Evolutionary conservation across 2,113 vertebrate species (phyloP), one percentile per base, ranked within the genome.

Genomic region (Semnornis frantzii): DNA sequence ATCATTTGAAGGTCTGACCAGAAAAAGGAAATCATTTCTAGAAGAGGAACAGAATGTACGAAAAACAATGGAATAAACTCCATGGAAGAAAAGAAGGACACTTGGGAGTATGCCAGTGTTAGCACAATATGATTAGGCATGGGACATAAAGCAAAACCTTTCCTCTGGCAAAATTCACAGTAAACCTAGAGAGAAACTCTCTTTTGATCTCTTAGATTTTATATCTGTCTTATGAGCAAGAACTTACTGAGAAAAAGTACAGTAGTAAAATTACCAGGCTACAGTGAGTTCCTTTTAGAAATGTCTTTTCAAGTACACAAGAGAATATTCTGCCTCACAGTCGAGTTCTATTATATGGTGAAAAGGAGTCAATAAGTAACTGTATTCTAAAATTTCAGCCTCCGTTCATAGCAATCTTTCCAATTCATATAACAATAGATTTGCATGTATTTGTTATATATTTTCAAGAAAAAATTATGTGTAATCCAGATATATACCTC

Each of bases 91-190:
- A 76, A 77, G 15, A 5, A 72, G 27, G 70, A 28, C 31, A 52
- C 21, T 14, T 81, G 57, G 13, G 73, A 77, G 17, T 42, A 68
- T 0, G 0, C 10, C 57, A 73, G 2, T 20, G 23, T 76, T 70
- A 80, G 20, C 60, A 44, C 60, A 87, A 14, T 48, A 60, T 31
- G 59, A 55, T 34, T 17, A 66, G 23, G 2, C 8, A 37, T 9
- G 31, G n/a, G 42, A 39, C 28, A 34, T 58, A 50, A 79, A 87
- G 10, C 27, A 77, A 20, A 37, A 20, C 8, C n/a, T 75, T 76
- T 80, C n/a, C 34, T 50, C 30, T 60, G 42, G 30, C 33, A 74
- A 88, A 88, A 33, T 12, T 20, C 4, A 0, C 44, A 46, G 18
- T 34, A 65, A 92, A 46, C 18, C 15, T 30, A 55, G 55, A 85